A percentile compares a stretch with the other conserved stretches of the same genome.
Evolutionary conservation across 64 coral and sea anemone genomes (phyloP).

Genomic region (Stichodactyla helianthus): DNA sequence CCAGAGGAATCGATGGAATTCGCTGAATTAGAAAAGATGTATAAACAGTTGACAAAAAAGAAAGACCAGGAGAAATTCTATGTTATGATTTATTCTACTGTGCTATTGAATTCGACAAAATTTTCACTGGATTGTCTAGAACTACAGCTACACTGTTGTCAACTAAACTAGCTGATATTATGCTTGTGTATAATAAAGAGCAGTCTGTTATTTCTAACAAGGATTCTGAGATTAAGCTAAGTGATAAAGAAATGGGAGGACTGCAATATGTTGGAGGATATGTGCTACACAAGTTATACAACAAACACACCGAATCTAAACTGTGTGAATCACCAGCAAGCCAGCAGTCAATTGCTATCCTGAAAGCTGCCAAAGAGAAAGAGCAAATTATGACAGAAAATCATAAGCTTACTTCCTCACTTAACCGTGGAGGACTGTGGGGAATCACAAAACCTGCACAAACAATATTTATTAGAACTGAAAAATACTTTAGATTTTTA

Average conservation of each 20-base stretch:
- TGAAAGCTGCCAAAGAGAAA: constrained; percentile 45
- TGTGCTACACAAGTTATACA: too few species aligned
- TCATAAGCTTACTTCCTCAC: constrained; percentile 19
- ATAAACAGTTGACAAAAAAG: too few species aligned
- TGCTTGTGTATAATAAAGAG: constrained; percentile 21
- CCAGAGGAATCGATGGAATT: too few species aligned
- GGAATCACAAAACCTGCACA: neutral
- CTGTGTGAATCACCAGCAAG: constrained; percentile 25
- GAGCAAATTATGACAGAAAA: neutral
- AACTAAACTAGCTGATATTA: constrained; percentile 35
- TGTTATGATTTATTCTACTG: too few species aligned
- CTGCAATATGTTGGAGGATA: constrained; percentile 62
- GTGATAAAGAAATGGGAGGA: constrained; percentile 49
- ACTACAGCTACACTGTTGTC: constrained; percentile 33
- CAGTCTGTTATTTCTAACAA: neutral
- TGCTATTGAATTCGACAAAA: too few species aligned
- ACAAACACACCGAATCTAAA: neutral
- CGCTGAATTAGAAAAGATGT: too few species aligned
- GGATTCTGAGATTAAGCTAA: neutral
- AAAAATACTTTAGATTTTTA: constrained; percentile 21
- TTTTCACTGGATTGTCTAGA: too few species aligned
- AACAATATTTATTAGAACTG: constrained; percentile 19
- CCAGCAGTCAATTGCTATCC: constrained; percentile 56
- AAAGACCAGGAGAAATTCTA: too few species aligned
- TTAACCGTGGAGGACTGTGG: constrained; percentile 13